These are phyloP conservation scores for Zygothrica quintamaculata DNA, from an alignment of 2,888 invertebrate species.

Conservation along the genomic window DNA sequence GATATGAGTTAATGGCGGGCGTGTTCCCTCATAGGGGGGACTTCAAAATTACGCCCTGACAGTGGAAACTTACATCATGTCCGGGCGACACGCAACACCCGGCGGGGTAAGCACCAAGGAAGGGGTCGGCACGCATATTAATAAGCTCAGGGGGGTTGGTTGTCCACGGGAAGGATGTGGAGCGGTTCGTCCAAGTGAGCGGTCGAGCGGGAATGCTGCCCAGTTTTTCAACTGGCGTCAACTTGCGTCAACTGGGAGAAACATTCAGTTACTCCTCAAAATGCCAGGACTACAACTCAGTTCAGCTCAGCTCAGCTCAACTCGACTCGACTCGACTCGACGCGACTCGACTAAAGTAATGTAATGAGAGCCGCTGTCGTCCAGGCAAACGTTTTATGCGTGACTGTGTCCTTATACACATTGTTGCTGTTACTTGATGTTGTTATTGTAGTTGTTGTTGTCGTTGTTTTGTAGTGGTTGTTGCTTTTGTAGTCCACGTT, in stretches of 20 bases:
- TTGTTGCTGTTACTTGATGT: constrained; percentile 26
- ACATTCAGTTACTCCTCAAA: not conserved
- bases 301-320: not conserved
- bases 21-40: constrained; percentile 33
- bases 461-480: constrained; percentile 23
- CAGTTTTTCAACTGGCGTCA: not conserved
- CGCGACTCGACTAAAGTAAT: constrained; percentile 24
- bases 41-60: constrained; percentile 30
- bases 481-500: constrained; percentile 36
- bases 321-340: not conserved
- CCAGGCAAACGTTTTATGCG: constrained; percentile 47
- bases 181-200: not conserved
- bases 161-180: constrained; percentile 1
- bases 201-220: constrained; percentile 1
- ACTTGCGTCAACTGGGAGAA: not conserved
- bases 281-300: constrained; percentile 3
- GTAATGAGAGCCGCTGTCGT: constrained; percentile 31
- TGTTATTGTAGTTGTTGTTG: constrained; percentile 36
- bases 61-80: constrained; percentile 19
- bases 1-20: constrained; percentile 17
- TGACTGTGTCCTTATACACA: constrained; percentile 30
- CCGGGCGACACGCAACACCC: constrained; percentile 48
- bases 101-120: constrained; percentile 8
- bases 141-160: constrained; percentile 32
- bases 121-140: constrained; percentile 44